Base-by-base conservation (phyloP, 2,888 invertebrate species). In the Cephonodes hylas region DNA sequence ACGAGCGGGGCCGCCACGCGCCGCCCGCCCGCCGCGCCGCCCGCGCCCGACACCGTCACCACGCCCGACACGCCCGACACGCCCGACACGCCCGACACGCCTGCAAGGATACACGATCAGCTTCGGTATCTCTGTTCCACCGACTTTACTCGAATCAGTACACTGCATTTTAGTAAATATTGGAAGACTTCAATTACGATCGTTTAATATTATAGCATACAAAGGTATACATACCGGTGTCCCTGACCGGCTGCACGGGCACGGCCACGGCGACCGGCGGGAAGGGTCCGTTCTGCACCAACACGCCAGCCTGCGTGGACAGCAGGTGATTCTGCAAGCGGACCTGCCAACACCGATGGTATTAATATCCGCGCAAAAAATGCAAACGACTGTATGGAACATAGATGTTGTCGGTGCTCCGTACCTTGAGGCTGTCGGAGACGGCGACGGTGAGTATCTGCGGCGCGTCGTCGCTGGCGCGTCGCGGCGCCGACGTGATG, bases 231-330 rank as follows among this genome's bases (percentile, higher is more conserved):
- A 45, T 42, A 77, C 76, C 71, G 31, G 79, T 62, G 20, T 80
- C 79, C 34, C 77, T 22, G 34, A 76, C 69, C 20, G 73, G 64
- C 56, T 83, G 84, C 20, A 84, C 71, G 0, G 88, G 84, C 62
- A 85, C 65, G 1, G 83, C 88, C 22, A 84, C 79, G 0, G 70
- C 79, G 6, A 83, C 81, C 3, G 71, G 84, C 68, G 71, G 81
- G 77, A 86, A 90, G 2, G 91, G 91, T 0, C 91, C 91, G 70
- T 92, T 92, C 69, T 87, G 89, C 6, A 91, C 80, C 46, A 90
- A 63, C 38, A 90, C 88, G 34, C 74, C 77, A 42, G 79, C 72
- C 70, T 74, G 83, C 2, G 63, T 73, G 65, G 85, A 78, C 66
- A 84, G 69, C 67, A 87, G 64, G 61, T 90, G 90, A 61, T 86